Evolutionary conservation across 1,140 invertebrate genomes (phyloP), one percentile per base, ranked within the genome.

Genomic region (Drosophila mauritiana): DNA sequence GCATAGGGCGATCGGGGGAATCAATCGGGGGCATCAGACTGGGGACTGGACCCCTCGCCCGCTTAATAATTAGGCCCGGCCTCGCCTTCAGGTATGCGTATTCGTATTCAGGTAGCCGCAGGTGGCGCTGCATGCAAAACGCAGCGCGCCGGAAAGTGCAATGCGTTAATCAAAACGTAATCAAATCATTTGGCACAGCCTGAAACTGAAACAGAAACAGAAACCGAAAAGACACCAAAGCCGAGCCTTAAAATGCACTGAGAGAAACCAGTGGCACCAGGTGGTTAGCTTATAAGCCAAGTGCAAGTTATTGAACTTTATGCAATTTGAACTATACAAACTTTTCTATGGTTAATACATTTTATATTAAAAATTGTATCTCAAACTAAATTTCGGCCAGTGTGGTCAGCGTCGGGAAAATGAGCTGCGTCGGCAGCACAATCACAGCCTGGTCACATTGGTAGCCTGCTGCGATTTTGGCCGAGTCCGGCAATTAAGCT

Each of bases 401-500:
- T 68, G 64, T 68, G 12, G 36, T 13, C 52, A 42, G n/a, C 46
- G 31, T 49, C 25, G 11, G 59, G 64, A 62, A 62, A 73, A 73
- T 54, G 54, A 42, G 73, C 63, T 46, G 34, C 57, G 51, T 45
- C 68, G 43, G 61, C 75, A 83, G 63, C 59, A 84, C 56, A 80
- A 80, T 77, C 80, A 84, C 58, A 56, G 64, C 57, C 83, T 68
- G 74, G 83, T 86, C 83, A 82, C 83, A 85, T 75, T 78, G 79
- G 57, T 70, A 61, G 67, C 89, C 84, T 70, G 90, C 78, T 81
- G 90, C 58, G 81, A 78, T 61, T 68, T 81, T 90, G 63, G 69
- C 83, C 73, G 61, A 86, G 82, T 74, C 78, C 72, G 78, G 89
- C 91, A 92, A 92, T 92, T 92, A 92, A 92, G 91, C 88, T 85